Conservation (phyloP, 1,140 invertebrate genomes). For the Grapholita molesta region DNA sequence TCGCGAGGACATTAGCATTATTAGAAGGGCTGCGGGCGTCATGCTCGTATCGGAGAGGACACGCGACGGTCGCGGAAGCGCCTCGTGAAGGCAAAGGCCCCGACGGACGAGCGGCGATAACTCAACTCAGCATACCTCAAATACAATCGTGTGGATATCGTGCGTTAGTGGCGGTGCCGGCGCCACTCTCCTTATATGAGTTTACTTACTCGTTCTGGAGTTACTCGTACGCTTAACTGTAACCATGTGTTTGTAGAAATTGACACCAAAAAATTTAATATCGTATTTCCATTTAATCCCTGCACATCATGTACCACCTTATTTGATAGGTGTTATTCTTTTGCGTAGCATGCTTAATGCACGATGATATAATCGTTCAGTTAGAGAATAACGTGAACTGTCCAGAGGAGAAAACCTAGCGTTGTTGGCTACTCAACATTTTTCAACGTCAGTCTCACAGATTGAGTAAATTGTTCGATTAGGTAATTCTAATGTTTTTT, state of each 20-base stretch:
- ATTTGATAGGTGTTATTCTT: background rate
- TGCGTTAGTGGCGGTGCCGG: constrained; percentile 28
- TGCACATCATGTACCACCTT: background rate
- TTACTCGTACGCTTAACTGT: too few species aligned
- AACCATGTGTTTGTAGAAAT: too few species aligned
- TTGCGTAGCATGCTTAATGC: background rate
- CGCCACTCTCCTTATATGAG: constrained; percentile 27
- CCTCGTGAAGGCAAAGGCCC: constrained; percentile 50
- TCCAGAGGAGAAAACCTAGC: constrained; percentile 39
- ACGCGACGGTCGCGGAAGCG: constrained; percentile 66
- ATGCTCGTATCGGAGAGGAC: constrained; percentile 62
- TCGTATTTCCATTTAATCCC: too few species aligned
- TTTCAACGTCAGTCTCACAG: constrained; percentile 58
- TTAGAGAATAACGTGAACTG: background rate
- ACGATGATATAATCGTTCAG: background rate
- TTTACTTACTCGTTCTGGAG: background rate
- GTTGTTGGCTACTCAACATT: constrained; percentile 44
- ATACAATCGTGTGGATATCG: constrained; percentile 52
- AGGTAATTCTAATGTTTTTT: too few species aligned
- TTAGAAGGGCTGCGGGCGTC: constrained; percentile 65
- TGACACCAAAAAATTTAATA: background rate
- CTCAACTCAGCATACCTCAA: constrained; percentile 61
- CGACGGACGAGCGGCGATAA: constrained; percentile 57
- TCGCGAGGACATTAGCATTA: constrained; percentile 69
- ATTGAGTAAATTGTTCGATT: background rate